A percentile compares a stretch with the other conserved stretches of the same genome.
These are phyloP conservation scores for Agrochola circellaris DNA, from an alignment of 2,888 invertebrate species.

Conservation along the genomic window DNA sequence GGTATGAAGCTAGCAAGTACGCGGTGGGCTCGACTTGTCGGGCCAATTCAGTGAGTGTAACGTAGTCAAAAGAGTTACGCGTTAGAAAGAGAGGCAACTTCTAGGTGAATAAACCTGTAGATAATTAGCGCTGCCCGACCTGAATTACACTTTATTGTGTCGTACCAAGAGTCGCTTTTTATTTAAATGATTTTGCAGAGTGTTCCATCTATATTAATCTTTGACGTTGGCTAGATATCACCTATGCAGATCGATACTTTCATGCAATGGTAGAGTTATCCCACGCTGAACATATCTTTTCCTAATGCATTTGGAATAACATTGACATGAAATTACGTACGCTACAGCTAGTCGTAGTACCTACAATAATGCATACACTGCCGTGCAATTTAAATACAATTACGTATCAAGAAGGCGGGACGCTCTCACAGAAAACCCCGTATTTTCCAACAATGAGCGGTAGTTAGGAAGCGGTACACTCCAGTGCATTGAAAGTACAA, in stretches of 20 bases:
- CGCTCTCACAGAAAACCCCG: slow-evolving; percentile 57
- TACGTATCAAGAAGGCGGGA: slow-evolving; percentile 53
- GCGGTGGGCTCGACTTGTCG: too few relatives aligned
- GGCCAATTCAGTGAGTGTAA: too few relatives aligned
- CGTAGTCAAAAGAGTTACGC: too few relatives aligned
- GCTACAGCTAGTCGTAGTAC: slow-evolving; percentile 10
- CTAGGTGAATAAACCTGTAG: too few relatives aligned
- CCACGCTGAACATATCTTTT: not conserved
- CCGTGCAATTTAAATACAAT: slow-evolving; percentile 66
- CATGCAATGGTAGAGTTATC: not conserved
- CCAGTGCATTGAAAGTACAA: slow-evolving; percentile 75
- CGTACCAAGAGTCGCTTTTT: too few relatives aligned
- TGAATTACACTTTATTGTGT: too few relatives aligned
- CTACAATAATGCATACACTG: slow-evolving; percentile 40
- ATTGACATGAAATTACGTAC: slow-evolving; percentile 6
- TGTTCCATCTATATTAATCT: too few relatives aligned
- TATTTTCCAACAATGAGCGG: slow-evolving; percentile 58
- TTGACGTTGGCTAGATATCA: not conserved
- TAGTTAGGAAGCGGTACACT: slow-evolving; percentile 54
- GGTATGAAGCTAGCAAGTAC: too few relatives aligned
- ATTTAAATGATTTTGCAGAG: too few relatives aligned
- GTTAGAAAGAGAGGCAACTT: too few relatives aligned
- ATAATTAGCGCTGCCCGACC: too few relatives aligned
- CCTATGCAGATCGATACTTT: not conserved
- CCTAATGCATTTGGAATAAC: slow-evolving; percentile 17